Evolutionary conservation across 2,888 invertebrate species (phyloP).

Genomic region (Augiades crinisus): DNA sequence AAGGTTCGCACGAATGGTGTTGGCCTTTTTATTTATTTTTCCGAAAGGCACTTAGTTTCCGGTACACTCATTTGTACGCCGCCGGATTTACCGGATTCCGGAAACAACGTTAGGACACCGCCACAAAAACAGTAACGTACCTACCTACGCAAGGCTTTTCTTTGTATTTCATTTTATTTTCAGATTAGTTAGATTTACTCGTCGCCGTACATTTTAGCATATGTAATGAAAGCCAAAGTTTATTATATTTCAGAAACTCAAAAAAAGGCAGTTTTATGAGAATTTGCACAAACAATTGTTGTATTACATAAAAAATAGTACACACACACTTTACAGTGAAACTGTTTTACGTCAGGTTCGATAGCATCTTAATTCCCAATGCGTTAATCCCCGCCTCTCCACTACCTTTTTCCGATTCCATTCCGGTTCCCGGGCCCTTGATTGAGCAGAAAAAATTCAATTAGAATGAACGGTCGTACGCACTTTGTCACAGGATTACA

Average conservation of each 20-base stretch:
- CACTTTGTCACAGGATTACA: constrained; percentile 23
- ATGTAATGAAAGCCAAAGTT: too few species aligned
- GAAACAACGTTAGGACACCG: neutral
- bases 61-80: neutral
- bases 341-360: too few species aligned
- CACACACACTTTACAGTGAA: too few species aligned
- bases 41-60: neutral
- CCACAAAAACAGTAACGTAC: neutral
- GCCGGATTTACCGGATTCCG: neutral
- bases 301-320: too few species aligned
- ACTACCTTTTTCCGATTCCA: constrained; percentile 10
- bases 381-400: neutral
- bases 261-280: too few species aligned
- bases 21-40: neutral
- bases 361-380: neutral
- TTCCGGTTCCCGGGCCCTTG: constrained; percentile 30
- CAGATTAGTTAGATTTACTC: too few species aligned
- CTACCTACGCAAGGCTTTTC: neutral
- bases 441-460: constrained; percentile 41
- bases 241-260: too few species aligned
- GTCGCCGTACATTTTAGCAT: too few species aligned
- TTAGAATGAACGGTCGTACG: constrained; percentile 34
- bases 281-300: too few species aligned
- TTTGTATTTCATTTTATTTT: too few species aligned
- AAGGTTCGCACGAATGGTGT: neutral